Conservation (phyloP, 2,797 vertebrate species). For the Smutsia temminckii region DNA sequence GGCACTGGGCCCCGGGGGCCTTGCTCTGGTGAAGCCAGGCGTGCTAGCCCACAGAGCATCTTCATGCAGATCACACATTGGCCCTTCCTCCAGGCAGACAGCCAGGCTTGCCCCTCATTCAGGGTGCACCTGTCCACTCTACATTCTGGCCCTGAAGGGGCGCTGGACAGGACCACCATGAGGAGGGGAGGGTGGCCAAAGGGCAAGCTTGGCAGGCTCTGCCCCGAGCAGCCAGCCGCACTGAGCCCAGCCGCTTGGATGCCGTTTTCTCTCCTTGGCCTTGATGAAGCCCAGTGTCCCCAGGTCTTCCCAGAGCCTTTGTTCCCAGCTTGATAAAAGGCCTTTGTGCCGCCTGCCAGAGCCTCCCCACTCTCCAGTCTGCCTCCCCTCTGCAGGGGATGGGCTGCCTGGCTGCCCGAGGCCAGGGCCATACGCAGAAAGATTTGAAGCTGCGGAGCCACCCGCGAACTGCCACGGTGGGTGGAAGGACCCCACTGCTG, state of each 20-base stretch:
- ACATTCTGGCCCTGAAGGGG: too few species aligned
- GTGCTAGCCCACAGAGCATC: too few species aligned
- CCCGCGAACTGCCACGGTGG: neutral
- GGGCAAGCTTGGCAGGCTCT: too few species aligned
- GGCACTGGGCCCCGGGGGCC: rapidly evolving
- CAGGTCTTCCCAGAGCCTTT: neutral
- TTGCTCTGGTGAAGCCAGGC: neutral
- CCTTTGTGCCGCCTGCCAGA: neutral
- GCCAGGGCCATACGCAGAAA: neutral
- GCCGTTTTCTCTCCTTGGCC: neutral
- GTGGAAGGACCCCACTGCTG: too few species aligned
- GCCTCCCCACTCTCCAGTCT: neutral
- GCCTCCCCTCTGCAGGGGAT: neutral
- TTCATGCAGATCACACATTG: rapidly evolving
- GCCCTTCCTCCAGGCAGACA: neutral
- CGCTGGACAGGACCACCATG: neutral
- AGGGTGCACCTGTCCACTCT: too few species aligned
- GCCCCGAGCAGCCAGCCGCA: neutral
- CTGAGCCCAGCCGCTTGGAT: neutral
- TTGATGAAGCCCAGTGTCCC: neutral
- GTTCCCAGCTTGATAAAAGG: too few species aligned
- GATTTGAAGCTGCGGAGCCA: neutral
- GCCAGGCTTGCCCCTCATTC: too few species aligned
- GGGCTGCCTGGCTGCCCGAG: neutral
- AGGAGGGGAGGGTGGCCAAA: neutral